A percentile compares a stretch with the other conserved stretches of the same genome.
These are phyloP conservation scores for Serripes groenlandicus DNA, from an alignment of 2,888 invertebrate genomes.

Conservation along the genomic window DNA sequence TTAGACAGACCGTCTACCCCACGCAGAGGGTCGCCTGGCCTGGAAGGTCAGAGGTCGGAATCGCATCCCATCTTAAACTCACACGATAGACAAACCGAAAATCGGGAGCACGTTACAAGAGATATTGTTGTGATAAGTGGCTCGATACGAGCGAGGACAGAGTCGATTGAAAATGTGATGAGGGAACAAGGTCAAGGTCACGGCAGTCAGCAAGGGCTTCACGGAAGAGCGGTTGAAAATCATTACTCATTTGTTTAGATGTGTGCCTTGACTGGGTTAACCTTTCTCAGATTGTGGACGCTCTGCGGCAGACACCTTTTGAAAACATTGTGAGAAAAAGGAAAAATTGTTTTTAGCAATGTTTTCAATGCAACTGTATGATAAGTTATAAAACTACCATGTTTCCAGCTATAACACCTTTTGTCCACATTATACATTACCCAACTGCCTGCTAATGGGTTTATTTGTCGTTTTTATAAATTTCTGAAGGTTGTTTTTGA, in stretches of 20 bases:
- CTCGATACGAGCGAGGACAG: constrained; percentile 93
- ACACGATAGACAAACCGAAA: constrained; percentile 48
- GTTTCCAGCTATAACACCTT: no score
- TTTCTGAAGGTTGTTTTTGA: no score
- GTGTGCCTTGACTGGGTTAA: neutral
- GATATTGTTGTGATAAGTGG: constrained; percentile 88
- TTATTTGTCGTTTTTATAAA: no score
- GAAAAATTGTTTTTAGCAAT: neutral
- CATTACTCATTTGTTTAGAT: constrained; percentile 92
- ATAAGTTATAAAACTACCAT: no score
- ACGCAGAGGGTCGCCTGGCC: constrained; percentile 69
- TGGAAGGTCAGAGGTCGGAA: constrained; percentile 56
- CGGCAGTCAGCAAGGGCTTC: constrained; percentile 83
- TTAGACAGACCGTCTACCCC: constrained; percentile 80
- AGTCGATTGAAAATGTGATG: constrained; percentile 91
- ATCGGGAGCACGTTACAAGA: constrained; percentile 51
- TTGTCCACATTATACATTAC: no score
- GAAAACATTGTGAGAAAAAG: neutral
- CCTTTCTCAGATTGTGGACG: neutral
- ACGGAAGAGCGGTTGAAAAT: constrained; percentile 92
- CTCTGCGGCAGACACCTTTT: neutral
- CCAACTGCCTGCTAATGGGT: no score
- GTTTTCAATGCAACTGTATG: no score
- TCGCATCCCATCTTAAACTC: constrained; percentile 68
- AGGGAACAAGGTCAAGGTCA: constrained; percentile 79